Percentiles rank a stretch among this genome's conserved stretches.
phyloP scores from a whole-genome alignment of 2,888 invertebrate genomes.

The Eupsilia transversa region DNA sequence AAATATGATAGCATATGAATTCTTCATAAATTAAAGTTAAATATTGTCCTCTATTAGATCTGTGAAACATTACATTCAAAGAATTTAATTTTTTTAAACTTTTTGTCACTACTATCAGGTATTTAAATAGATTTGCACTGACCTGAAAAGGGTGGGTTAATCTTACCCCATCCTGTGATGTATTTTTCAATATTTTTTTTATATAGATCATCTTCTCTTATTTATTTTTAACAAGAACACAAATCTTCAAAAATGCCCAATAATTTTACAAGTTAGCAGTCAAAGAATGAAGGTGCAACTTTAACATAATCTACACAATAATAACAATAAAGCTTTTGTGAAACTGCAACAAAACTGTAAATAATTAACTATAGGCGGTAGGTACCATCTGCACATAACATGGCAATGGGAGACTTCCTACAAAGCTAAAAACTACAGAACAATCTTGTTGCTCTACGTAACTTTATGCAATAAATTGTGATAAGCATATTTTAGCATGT shows the following conservation, averaged over 20 bases:
- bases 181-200: slow-evolving; percentile 1
- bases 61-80: neutral
- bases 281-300: slow-evolving; percentile 23
- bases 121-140: slow-evolving; percentile 18
- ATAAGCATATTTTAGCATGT: slow-evolving; percentile 36
- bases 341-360: slow-evolving; percentile 85
- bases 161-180: neutral
- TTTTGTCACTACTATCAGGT: neutral
- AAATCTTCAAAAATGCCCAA: slow-evolving; percentile 8
- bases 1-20: neutral
- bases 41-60: neutral
- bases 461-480: slow-evolving; percentile 42
- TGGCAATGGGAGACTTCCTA: slow-evolving; percentile 76
- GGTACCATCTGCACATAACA: slow-evolving; percentile 58
- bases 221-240: neutral
- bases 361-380: slow-evolving; percentile 36
- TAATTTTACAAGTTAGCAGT: slow-evolving; percentile 14
- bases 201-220: neutral
- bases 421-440: slow-evolving; percentile 62
- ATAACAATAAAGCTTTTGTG: slow-evolving; percentile 64
- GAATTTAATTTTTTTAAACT: neutral
- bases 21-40: slow-evolving; percentile 1
- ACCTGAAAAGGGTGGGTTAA: neutral
- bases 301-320: slow-evolving; percentile 24
- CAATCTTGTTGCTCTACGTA: slow-evolving; percentile 65